Percentiles rank a stretch among this genome's conserved stretches.
phyloP scores from a whole-genome alignment of 1,140 invertebrate species.

The Achatina immaculata region DNA sequence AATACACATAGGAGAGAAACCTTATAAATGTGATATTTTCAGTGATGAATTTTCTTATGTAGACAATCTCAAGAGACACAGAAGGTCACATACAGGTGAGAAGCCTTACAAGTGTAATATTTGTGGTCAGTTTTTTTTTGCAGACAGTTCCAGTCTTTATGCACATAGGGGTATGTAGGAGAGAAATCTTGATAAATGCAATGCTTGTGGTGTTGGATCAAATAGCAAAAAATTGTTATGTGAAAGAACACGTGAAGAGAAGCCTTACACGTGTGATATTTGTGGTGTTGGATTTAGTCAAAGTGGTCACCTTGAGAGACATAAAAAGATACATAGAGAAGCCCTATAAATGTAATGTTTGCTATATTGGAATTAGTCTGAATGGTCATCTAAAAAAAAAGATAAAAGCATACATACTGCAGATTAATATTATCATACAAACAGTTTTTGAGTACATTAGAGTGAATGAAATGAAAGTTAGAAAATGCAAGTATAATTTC shows the following conservation, averaged over 20 bases:
- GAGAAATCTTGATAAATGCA: not conserved
- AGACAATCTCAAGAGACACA: not conserved
- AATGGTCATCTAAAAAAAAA: no score
- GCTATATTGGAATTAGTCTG: no score
- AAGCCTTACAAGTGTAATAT: no score
- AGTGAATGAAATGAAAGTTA: no score
- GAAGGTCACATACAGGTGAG: no score
- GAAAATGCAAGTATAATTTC: no score
- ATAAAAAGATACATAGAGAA: not conserved
- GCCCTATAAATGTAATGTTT: not conserved
- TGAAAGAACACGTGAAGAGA: not conserved
- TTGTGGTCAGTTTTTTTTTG: no score
- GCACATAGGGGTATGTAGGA: no score
- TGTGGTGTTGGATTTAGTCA: not conserved
- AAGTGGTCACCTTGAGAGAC: not conserved
- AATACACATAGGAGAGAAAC: slow-evolving; percentile 9
- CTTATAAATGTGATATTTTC: not conserved
- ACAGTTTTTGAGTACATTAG: no score
- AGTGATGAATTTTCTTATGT: not conserved
- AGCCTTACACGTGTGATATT: not conserved
- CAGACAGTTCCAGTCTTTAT: no score
- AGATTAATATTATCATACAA: no score
- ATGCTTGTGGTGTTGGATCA: not conserved
- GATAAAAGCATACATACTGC: no score
- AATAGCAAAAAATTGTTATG: not conserved